Evolutionary conservation across 2,113 vertebrate genomes (phyloP).

Genomic region (Mesoclemmys tuberculata): DNA sequence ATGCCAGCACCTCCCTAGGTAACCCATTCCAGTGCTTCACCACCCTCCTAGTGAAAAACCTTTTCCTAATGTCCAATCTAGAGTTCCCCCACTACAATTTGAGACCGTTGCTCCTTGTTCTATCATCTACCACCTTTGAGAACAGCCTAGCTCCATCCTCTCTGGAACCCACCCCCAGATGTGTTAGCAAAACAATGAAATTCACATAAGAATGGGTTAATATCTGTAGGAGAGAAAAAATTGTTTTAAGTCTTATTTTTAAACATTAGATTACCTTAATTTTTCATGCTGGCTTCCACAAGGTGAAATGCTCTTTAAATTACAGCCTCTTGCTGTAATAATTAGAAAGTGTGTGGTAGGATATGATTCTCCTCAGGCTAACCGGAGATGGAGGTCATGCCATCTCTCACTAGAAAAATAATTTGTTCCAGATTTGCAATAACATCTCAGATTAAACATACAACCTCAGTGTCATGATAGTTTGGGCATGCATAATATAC

Average conservation of each 20-base stretch:
- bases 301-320: background rate
- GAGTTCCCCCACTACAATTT: too few species aligned
- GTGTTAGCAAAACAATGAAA: background rate
- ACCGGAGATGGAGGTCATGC: background rate
- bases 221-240: background rate
- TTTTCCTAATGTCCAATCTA: too few species aligned
- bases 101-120: too few species aligned
- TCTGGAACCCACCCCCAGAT: too few species aligned
- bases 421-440: background rate
- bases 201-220: background rate
- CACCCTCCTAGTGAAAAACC: too few species aligned
- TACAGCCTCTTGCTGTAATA: background rate
- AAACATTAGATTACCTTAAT: slow-evolving; percentile 6
- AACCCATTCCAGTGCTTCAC: too few species aligned
- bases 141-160: too few species aligned
- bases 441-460: slow-evolving; percentile 18
- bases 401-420: background rate
- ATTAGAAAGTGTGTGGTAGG: background rate
- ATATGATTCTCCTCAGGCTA: background rate
- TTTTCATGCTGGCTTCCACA: background rate
- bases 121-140: too few species aligned
- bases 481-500: background rate
- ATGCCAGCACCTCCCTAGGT: too few species aligned
- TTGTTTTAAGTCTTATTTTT: background rate
- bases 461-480: background rate